These are phyloP conservation scores for Andrena trimmerana DNA, from an alignment of 2,888 invertebrate genomes.

Conservation along the genomic window DNA sequence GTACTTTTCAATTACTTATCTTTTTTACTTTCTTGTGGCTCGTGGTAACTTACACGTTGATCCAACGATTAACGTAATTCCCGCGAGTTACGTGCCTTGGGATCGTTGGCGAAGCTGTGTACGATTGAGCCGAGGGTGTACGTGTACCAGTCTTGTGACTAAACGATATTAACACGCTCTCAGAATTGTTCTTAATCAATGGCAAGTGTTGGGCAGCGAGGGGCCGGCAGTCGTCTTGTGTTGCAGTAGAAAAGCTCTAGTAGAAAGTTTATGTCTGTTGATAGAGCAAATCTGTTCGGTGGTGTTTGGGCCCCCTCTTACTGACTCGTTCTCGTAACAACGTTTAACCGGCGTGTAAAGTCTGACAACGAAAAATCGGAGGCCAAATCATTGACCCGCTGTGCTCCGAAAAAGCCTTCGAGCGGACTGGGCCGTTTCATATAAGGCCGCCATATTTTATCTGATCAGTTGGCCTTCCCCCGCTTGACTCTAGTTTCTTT, in stretches of 20 bases:
- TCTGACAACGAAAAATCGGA: slow-evolving; percentile 62
- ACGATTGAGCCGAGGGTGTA: slow-evolving; percentile 15
- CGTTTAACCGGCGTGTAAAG: slow-evolving; percentile 34
- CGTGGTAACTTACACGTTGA: slow-evolving; percentile 15
- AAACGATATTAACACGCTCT: slow-evolving; percentile 57
- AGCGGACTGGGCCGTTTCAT: slow-evolving; percentile 82
- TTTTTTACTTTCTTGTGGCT: neutral
- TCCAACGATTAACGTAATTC: slow-evolving; percentile 38
- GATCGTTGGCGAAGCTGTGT: slow-evolving; percentile 18
- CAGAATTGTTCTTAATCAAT: neutral
- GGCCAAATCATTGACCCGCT: slow-evolving; percentile 71
- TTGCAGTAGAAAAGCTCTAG: slow-evolving; percentile 23
- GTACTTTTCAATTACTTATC: no score
- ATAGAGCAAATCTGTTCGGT: slow-evolving; percentile 58
- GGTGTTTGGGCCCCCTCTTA: slow-evolving; percentile 45
- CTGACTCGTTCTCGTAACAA: slow-evolving; percentile 42
- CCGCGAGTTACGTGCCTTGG: slow-evolving; percentile 11
- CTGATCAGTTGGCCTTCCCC: slow-evolving; percentile 80
- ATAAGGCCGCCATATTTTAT: slow-evolving; percentile 78
- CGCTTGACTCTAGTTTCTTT: slow-evolving; percentile 85
- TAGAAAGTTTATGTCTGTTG: slow-evolving; percentile 14
- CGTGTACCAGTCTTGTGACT: slow-evolving; percentile 50
- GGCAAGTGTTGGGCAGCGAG: slow-evolving; percentile 8
- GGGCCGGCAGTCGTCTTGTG: neutral
- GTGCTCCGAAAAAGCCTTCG: slow-evolving; percentile 82